Base-by-base conservation (phyloP, 2,888 invertebrate genomes). In the Athalia cordata region DNA sequence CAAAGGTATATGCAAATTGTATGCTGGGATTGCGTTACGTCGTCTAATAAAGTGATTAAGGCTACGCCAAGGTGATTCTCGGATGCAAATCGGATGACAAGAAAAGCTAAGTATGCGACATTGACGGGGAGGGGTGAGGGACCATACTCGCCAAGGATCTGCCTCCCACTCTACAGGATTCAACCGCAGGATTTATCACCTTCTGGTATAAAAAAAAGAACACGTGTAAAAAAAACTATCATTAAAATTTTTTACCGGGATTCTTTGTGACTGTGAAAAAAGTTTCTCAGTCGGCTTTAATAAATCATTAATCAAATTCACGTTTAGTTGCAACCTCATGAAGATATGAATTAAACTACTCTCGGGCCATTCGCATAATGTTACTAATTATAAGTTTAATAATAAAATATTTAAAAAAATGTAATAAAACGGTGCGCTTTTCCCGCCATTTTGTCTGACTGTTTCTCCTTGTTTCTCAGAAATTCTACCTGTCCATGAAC, bases 61-160 rank as follows among this genome's bases (percentile, higher is more conserved):
- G 45, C 45, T 70, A 55, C 52, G 68, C 68, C 68, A 68, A 55
- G 68, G 55, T 68, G 68, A 68, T 68, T 68, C 68, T 7, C 47
- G 43, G 52, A 55, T 68, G 68, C 52, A 55, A 68, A 68, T 68
- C 52, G 68, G 55, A 68, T 15, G 52, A 68, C 68, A n/a, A 52
- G 68, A 68, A 52, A 52, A 68, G 68, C 52, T 52, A 15, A 50
- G 29, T 9, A 11, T 6, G 50, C 15, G 50, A 55, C 11, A 68
- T 68, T 55, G 55, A 9, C 68, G 11, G 68, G 29, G 29, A 68
- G 52, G 2, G 29, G 2, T 29, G 29, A 29, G 29, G 29, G 29
- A 29, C 15, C 52, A 13, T 52, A 68, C 68, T 68, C 29, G 68
- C 43, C 29, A 55, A 11, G 47, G 55, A 55, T 68, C 55, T 68